Base-by-base conservation (phyloP, 1,140 invertebrate species). In the Drosophila trapezifrons region DNA sequence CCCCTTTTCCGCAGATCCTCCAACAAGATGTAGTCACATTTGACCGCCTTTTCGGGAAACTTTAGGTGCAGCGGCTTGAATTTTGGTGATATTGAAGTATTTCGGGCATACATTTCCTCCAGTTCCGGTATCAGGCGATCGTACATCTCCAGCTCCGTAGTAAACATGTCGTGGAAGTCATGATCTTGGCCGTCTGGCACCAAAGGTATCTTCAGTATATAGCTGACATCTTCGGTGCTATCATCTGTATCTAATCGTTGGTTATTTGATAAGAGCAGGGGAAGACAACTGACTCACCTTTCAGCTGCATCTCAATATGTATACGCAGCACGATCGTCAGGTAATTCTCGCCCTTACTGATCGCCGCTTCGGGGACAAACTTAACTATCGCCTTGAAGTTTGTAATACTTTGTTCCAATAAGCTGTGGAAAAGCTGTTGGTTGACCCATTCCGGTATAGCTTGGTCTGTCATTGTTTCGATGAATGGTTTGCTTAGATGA, bases 361-460 rank as follows among this genome's bases (percentile, higher is more conserved):
- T 79, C 10, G 89, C 89, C 0, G 84, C 47, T n/a, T 29, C 55
- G 13, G 65, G 58, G 15, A 43, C 45, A 27, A 89, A 82, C n/a
- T 62, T 76, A 29, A 64, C 7, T 4, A 90, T 84, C 1, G 49
- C 67, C 29, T 77, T 55, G 69, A 93, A 91, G 38, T 91, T 59
- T 32, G 83, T 76, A n/a, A 77, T 73, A 40, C 54, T 54, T 5
- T 91, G 59, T 37, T 90, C 85, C 4, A 94, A 62, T 43, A 93
- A 58, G 56, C 89, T 91, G 59, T 92, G 72, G 5, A 92, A 74
- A 18, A 93, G 92, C 46, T 92, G 74, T 42, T 77, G 51, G 71
- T 93, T 92, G 40, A 94, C 65, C 93, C 93, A 94, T 22, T 79
- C 25, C 52, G 92, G 92, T 13, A 52, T 43, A 9, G 40, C 46